These are phyloP conservation scores for Prolemur simus DNA, from an alignment of 2,113 vertebrate species.

Conservation along the genomic window DNA sequence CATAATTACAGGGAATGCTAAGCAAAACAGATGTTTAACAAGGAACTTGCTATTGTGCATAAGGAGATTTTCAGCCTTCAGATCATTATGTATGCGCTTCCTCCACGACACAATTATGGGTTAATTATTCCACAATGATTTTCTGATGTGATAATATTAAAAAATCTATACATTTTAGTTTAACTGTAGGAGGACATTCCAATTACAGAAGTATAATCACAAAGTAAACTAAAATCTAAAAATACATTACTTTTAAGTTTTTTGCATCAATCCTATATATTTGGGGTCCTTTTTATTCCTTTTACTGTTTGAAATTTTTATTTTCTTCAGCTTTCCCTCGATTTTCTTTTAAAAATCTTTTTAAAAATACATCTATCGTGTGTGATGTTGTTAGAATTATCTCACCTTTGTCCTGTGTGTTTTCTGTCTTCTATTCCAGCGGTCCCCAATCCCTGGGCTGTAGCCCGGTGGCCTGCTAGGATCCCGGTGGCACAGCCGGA, in stretches of 20 bases:
- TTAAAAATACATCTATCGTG: not conserved
- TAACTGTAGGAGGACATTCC: not conserved
- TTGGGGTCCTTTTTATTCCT: not conserved
- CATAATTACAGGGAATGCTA: not conserved
- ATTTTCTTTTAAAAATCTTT: not conserved
- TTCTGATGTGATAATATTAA: not conserved
- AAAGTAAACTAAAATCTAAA: conserved; percentile 26
- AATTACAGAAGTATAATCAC: not conserved
- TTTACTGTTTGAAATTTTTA: not conserved
- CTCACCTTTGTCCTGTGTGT: not conserved
- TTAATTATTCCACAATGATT: conserved; percentile 4
- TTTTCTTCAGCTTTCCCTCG: not conserved
- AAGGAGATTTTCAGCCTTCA: not conserved
- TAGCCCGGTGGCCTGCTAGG: too few species aligned
- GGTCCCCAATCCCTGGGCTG: too few species aligned
- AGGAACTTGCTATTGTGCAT: not conserved
- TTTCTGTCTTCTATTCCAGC: not conserved
- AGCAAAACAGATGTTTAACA: not conserved
- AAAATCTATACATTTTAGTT: not conserved
- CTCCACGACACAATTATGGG: not conserved
- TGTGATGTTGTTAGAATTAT: not conserved
- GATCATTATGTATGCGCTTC: not conserved
- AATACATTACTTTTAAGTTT: not conserved
- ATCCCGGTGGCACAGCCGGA: too few species aligned
- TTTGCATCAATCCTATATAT: not conserved